Conservation (phyloP, 92 coral and sea anemone species). For the Phenganax stokvisi region DNA sequence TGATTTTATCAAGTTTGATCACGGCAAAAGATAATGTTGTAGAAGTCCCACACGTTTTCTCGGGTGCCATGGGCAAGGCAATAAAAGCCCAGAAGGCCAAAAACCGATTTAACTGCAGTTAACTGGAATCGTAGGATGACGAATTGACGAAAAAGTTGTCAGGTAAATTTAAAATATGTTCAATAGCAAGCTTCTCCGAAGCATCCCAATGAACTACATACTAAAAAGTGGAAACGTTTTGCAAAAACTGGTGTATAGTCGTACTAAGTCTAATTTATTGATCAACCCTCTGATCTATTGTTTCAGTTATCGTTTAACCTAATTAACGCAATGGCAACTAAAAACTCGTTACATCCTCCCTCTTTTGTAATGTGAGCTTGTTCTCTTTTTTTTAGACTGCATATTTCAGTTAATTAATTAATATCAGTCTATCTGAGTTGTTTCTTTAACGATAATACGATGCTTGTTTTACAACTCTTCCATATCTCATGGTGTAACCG, state of each 20-base stretch:
- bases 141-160: constrained; percentile 52
- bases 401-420: no score
- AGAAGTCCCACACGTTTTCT: constrained; percentile 40
- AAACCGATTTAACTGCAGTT: constrained; percentile 8
- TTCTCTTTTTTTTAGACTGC: no score
- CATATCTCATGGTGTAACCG: background rate
- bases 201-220: constrained; percentile 45
- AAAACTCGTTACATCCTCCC: no score
- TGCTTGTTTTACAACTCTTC: no score
- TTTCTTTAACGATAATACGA: no score
- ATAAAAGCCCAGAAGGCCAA: constrained; percentile 29
- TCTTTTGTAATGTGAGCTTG: no score
- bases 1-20: constrained; percentile 53
- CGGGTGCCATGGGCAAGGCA: constrained; percentile 42
- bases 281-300: no score
- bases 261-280: no score
- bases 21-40: constrained; percentile 50
- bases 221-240: constrained; percentile 31
- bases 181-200: background rate
- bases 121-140: background rate
- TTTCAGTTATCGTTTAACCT: no score
- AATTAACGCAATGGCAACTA: no score
- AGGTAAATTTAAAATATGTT: constrained; percentile 30
- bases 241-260: background rate
- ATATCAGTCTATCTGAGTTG: no score